A percentile compares a stretch with the other conserved stretches of the same genome.
These are phyloP conservation scores for Pelusios castaneus DNA, from an alignment of 2,113 vertebrate genomes.

Conservation along the genomic window DNA sequence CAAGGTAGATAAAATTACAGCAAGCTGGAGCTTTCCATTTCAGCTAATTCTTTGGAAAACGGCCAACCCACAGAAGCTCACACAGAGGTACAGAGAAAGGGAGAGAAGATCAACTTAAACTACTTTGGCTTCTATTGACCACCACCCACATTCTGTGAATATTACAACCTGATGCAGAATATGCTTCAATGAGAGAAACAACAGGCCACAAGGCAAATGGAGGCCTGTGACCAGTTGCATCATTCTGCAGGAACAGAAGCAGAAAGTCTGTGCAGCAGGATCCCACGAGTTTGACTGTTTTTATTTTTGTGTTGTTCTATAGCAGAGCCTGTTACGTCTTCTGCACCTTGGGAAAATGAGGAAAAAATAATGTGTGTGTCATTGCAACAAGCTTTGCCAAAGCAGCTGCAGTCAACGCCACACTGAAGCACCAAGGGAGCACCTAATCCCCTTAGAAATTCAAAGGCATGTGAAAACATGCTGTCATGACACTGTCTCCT, in stretches of 20 bases:
- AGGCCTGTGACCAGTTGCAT: background rate
- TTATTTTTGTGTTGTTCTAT: background rate
- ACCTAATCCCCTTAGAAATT: constrained; percentile 64
- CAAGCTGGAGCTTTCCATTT: constrained; percentile 48
- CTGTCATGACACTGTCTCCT: constrained; percentile 59
- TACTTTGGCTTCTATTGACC: background rate
- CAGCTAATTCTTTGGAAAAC: constrained; percentile 53
- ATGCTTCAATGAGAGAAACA: background rate
- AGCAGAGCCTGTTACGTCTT: constrained; percentile 48
- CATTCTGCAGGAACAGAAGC: background rate
- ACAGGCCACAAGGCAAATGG: background rate
- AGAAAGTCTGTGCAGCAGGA: background rate
- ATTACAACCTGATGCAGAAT: background rate
- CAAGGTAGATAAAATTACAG: constrained; percentile 37
- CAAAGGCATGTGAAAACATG: constrained; percentile 61
- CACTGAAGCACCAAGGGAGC: constrained; percentile 43
- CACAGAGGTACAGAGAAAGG: background rate
- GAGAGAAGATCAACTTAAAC: background rate
- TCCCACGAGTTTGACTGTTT: background rate
- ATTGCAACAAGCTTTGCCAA: constrained; percentile 50
- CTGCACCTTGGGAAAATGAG: constrained; percentile 57
- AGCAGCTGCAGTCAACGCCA: constrained; percentile 48
- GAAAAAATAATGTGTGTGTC: constrained; percentile 48
- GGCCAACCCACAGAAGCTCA: constrained; percentile 24
- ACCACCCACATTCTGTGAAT: background rate